Evolutionary conservation across 2,113 vertebrate species (phyloP), one percentile per base, ranked within the genome.

Genomic region (Clarias magur): DNA sequence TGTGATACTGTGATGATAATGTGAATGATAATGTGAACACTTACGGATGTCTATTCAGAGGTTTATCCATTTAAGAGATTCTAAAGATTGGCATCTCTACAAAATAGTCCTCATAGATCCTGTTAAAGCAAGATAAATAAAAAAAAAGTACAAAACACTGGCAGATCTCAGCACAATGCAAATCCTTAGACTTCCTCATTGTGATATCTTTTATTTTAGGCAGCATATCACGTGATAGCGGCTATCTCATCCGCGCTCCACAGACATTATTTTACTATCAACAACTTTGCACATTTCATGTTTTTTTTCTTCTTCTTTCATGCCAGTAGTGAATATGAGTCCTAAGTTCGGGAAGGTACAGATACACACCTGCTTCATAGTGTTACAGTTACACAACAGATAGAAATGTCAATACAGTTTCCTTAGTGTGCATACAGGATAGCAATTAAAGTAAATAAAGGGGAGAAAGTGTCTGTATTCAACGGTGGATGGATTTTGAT

Each of bases 1-100:
- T 91, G 91, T 91, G 93, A 90, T 93, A 89, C 48, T 48, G 48
- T 48, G 48, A 91, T 91, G 92, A 93, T 90, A 92, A 90, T 91
- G 79, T 68, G 90, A 89, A 91, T 91, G 92, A 93, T 90, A 92
- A 90, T 91, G 79, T 68, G 90, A 92, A 93, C 91, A 91, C 92
- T 94, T 94, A 93, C 93, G 92, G 92, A 87, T 91, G 79, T 82
- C 92, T 86, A 86, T 91, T 92, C 90, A 93, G 92, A 90, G 90
- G 88, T 67, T 88, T 56, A 70, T 83, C 88, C 85, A 72, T 72
- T 65, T 90, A 92, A 92, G 93, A 89, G 87, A 73, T 84, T 70
- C 48, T 57, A 72, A 54, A 84, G 82, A 57, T 68, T 72, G 65
- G 53, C 53, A 78, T 88, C 84, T 83, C 48, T 53, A 78, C n/a